Base-by-base conservation (phyloP, 2,797 vertebrate species). In the Pteropus rufus region DNA sequence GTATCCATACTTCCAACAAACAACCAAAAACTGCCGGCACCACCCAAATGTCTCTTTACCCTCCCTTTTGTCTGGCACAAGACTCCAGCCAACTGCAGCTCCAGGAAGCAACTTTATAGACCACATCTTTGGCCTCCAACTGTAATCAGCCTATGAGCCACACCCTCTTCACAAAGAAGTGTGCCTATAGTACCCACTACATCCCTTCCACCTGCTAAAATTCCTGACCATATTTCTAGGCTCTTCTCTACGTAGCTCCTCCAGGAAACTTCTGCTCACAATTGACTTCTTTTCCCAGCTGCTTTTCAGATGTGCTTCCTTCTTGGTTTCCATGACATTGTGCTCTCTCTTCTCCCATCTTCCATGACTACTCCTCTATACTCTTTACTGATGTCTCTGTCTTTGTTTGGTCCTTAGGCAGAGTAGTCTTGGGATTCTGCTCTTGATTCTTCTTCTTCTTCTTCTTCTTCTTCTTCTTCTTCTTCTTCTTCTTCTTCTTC, bases 1-100 rank as follows among this genome's bases (percentile, higher is more conserved):
- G 70, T 65, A 89, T 36, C 56, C 62, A 62, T 79, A 26, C 84
- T 92, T 97, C 86, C 77, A 97, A 94, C 16, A 39, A 81, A 72
- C 34, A 89, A 36, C 64, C 73, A 31, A 82, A 93, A 90, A 31
- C 18, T 73, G 24, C 80, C 36, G 44, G 65, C n/a, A 11, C 84
- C 62, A 16, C 58, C 44, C 92, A 96, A 54, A 75, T 58, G 16
- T 93, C 72, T 91, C 8, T 0, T 88, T 86, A 46, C 19, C 77
- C 26, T 96, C 39, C 24, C 39, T 92, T 67, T 90, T 62, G n/a
- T 46, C 23, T 81, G 69, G 62, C 39, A 64, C 34, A 34, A 93
- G 24, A 21, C 29, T 46, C 29, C 60, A 87, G 39, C 18, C 82
- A 79, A n/a, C 12, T 44, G 24, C 7, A 4, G 26, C 34, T 77